phyloP scores from a whole-genome alignment of 2,888 invertebrate genomes.

The Agriopis aurantiaria region DNA sequence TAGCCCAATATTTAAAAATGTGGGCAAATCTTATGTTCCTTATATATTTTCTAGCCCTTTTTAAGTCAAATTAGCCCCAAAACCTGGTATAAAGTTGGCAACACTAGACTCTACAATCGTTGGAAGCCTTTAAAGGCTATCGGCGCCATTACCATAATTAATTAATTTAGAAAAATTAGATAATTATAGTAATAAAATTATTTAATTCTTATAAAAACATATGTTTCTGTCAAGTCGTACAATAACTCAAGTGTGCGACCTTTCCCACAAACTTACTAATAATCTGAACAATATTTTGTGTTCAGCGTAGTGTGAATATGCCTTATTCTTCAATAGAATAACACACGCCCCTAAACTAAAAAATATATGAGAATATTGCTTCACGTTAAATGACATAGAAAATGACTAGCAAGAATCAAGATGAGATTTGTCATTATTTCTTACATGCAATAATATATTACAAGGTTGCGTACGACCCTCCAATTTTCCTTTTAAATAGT shows the following conservation, averaged over 20 bases:
- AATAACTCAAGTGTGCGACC: neutral
- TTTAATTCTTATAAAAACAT: no score
- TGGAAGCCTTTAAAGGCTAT: no score
- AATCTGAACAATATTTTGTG: no score
- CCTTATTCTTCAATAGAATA: neutral
- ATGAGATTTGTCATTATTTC: neutral
- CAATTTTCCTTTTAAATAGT: constrained; percentile 1
- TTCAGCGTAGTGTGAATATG: neutral
- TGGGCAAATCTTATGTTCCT: no score
- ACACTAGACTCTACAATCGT: no score
- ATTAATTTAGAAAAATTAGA: no score
- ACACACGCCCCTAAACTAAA: constrained; percentile 17
- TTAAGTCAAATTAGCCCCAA: no score
- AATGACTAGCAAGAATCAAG: constrained; percentile 29
- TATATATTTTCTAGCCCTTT: no score
- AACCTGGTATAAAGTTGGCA: no score
- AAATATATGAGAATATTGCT: constrained; percentile 9
- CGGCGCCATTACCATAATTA: no score
- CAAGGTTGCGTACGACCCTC: neutral
- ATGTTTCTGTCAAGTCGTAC: neutral
- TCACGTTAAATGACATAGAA: constrained; percentile 21
- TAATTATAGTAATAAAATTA: no score
- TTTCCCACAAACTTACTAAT: neutral
- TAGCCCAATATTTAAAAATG: no score
- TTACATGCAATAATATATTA: neutral